A percentile compares a stretch with the other conserved stretches of the same genome.
Evolutionary conservation across 1,140 invertebrate genomes (phyloP).

Genomic region (Halesus radiatus): DNA sequence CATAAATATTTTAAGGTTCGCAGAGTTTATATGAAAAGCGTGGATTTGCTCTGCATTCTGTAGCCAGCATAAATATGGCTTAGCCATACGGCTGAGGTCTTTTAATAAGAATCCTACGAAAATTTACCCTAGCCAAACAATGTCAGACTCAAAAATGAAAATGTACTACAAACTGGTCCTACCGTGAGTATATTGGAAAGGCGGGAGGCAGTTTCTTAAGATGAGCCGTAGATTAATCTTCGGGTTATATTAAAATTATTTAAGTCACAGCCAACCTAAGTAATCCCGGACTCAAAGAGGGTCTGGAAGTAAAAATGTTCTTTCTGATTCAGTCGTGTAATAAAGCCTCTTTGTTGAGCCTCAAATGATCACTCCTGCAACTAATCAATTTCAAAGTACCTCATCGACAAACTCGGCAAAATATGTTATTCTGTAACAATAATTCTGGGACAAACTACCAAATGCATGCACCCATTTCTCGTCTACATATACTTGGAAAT

Average conservation of each 20-base stretch:
- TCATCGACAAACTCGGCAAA: too few relatives aligned
- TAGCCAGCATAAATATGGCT: slow-evolving; percentile 15
- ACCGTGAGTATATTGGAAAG: not conserved
- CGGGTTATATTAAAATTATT: slow-evolving; percentile 4
- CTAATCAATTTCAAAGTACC: too few relatives aligned
- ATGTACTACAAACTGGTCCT: not conserved
- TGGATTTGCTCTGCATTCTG: not conserved
- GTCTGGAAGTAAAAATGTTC: too few relatives aligned
- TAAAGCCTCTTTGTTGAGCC: too few relatives aligned
- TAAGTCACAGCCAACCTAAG: not conserved
- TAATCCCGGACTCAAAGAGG: not conserved
- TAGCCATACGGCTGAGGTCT: not conserved
- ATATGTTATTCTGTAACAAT: too few relatives aligned
- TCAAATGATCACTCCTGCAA: too few relatives aligned
- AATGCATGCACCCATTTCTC: too few relatives aligned
- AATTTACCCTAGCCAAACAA: slow-evolving; percentile 25
- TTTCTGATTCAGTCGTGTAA: too few relatives aligned
- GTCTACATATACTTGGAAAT: too few relatives aligned
- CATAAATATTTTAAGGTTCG: too few relatives aligned
- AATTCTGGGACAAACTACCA: too few relatives aligned
- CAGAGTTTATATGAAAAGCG: not conserved
- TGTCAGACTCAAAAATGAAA: not conserved
- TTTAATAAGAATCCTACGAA: slow-evolving; percentile 19
- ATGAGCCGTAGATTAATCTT: not conserved
- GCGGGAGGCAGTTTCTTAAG: not conserved